Percentiles rank a stretch among this genome's conserved stretches.
These are phyloP conservation scores for Asobara japonica DNA, from an alignment of 1,140 invertebrate genomes.

Conservation along the genomic window DNA sequence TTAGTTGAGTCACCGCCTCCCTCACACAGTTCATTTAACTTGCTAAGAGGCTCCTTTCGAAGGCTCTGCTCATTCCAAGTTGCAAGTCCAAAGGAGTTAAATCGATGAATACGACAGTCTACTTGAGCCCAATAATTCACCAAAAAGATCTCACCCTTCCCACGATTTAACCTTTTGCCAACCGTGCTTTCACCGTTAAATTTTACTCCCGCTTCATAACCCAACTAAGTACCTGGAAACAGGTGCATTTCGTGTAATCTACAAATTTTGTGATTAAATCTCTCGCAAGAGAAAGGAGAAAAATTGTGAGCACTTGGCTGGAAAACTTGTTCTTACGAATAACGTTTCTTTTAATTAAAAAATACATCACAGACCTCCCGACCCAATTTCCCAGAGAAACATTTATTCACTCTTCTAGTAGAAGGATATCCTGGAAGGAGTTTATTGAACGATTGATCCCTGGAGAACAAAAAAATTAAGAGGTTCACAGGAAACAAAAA, in stretches of 20 bases:
- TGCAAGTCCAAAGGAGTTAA: constrained; percentile 29
- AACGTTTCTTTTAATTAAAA: too few species aligned
- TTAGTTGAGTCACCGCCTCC: constrained; percentile 30
- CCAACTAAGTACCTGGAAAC: constrained; percentile 8
- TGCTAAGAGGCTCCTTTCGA: constrained; percentile 47
- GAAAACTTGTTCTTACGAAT: too few species aligned
- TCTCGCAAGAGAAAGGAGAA: too few species aligned
- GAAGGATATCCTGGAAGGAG: too few species aligned
- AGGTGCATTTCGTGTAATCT: not conserved
- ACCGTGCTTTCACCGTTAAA: constrained; percentile 3
- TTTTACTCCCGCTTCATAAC: not conserved
- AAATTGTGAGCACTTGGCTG: not conserved
- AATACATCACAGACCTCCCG: too few species aligned
- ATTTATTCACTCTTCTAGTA: too few species aligned
- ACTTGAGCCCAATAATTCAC: not conserved
- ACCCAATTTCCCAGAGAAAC: too few species aligned
- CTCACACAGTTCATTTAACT: constrained; percentile 49
- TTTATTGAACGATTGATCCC: too few species aligned
- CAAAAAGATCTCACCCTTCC: not conserved
- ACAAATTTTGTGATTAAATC: not conserved
- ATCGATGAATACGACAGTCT: constrained; percentile 30
- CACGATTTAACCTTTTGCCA: not conserved
- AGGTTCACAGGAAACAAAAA: too few species aligned
- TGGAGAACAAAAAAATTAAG: too few species aligned
- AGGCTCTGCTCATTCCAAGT: constrained; percentile 28